A percentile compares a stretch with the other conserved stretches of the same genome.
Evolutionary conservation across 2,113 vertebrate species (phyloP).

Genomic region (Meleagris gallopavo): DNA sequence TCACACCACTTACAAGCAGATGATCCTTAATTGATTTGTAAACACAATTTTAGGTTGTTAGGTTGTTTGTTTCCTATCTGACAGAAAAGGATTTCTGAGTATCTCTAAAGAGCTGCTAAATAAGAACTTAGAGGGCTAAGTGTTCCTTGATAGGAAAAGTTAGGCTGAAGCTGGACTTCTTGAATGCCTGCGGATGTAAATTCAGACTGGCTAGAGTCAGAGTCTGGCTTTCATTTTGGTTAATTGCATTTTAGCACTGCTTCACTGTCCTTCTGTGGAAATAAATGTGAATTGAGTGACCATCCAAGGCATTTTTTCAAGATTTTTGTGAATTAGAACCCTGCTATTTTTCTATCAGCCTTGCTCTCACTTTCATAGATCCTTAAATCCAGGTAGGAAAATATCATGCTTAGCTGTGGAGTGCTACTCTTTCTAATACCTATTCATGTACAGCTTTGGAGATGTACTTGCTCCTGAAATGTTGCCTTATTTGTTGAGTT

Average conservation of each 20-base stretch:
- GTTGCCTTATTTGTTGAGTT: not conserved
- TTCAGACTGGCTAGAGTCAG: not conserved
- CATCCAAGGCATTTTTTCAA: not conserved
- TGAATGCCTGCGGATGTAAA: not conserved
- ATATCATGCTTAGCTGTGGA: not conserved
- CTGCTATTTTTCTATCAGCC: not conserved
- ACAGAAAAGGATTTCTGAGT: not conserved
- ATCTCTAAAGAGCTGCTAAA: not conserved
- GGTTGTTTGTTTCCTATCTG: not conserved
- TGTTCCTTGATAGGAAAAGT: not conserved
- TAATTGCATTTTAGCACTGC: not conserved
- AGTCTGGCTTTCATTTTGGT: not conserved
- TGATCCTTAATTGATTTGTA: not conserved
- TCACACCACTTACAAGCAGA: not conserved
- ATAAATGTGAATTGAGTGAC: not conserved
- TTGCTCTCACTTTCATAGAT: not conserved
- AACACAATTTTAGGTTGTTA: conserved; percentile 1
- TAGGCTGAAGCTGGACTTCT: not conserved
- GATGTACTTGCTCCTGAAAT: not conserved
- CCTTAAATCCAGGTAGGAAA: not conserved
- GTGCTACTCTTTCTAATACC: not conserved
- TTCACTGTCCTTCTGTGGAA: not conserved
- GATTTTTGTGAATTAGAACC: not conserved
- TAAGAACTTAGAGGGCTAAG: not conserved
- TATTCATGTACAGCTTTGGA: not conserved